These are phyloP conservation scores for Drosophila rufa DNA, from an alignment of 1,140 invertebrate genomes.

Conservation along the genomic window DNA sequence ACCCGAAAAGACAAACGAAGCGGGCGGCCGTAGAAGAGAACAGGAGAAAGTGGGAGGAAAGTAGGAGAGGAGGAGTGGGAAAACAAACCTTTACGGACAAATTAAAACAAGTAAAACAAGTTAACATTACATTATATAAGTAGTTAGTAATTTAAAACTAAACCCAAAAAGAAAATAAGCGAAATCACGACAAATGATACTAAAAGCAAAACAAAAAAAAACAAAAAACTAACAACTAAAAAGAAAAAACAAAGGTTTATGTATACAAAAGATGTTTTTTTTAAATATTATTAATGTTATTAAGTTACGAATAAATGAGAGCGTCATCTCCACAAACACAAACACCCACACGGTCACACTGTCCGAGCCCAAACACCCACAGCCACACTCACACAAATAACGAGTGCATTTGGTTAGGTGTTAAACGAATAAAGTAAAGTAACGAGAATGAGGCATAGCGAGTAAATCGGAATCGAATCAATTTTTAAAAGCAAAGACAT, in stretches of 20 bases:
- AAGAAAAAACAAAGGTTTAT: conserved; percentile 62
- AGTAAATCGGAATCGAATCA: conserved; percentile 37
- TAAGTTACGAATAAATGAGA: conserved; percentile 64
- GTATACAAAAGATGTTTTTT: conserved; percentile 77
- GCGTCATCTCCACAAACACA: conserved; percentile 12
- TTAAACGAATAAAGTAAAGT: conserved; percentile 48
- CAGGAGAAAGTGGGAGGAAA: conserved; percentile 14
- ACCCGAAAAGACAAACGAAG: conserved; percentile 5
- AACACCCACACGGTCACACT: conserved; percentile 16
- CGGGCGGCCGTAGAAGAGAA: conserved; percentile 2
- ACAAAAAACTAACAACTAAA: conserved; percentile 5
- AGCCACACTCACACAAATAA: conserved; percentile 36
- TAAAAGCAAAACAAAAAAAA: conserved; percentile 37
- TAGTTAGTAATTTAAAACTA: conserved; percentile 85
- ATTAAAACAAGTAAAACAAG: conserved; percentile 85
- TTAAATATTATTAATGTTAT: conserved; percentile 73
- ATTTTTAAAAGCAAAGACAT: conserved; percentile 47
- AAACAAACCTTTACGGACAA: conserved; percentile 79
- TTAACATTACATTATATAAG: conserved; percentile 85
- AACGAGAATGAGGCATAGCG: conserved; percentile 18
- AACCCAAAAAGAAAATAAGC: conserved; percentile 55
- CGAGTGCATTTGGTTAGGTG: conserved; percentile 68
- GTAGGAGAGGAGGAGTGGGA: conserved; percentile 13
- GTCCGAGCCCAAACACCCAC: conserved; percentile 17
- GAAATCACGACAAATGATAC: conserved; percentile 53